Percentiles rank a stretch among this genome's conserved stretches.
These are phyloP conservation scores for Mellilla xanthometata DNA, from an alignment of 2,888 invertebrate species.

Conservation along the genomic window DNA sequence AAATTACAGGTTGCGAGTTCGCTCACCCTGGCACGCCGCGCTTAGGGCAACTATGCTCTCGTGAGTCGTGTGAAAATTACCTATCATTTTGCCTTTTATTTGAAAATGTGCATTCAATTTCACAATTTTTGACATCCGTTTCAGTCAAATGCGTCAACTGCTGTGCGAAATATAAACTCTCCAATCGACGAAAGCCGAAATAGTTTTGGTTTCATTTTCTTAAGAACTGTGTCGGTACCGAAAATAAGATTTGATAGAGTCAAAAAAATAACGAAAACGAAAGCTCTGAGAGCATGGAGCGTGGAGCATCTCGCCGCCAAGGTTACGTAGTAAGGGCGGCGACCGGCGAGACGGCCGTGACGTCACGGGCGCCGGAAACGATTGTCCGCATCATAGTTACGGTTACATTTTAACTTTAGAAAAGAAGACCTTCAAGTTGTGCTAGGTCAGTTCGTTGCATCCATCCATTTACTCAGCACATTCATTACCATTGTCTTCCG, in stretches of 20 bases:
- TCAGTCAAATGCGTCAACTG: constrained; percentile 26
- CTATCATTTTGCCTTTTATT: constrained; percentile 74
- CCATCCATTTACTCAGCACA: constrained; percentile 10
- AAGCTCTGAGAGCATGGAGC: constrained; percentile 44
- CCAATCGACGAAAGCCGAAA: constrained; percentile 5
- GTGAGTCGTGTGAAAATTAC: constrained; percentile 81
- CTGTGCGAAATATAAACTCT: constrained; percentile 7
- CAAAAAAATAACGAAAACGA: constrained; percentile 66
- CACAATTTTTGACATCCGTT: constrained; percentile 70
- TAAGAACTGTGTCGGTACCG: constrained; percentile 28
- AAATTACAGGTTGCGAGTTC: constrained; percentile 81
- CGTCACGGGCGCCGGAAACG: constrained; percentile 82
- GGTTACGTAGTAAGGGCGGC: constrained; percentile 74
- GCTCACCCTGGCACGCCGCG: constrained; percentile 73
- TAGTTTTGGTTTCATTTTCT: constrained; percentile 27
- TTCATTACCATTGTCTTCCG: constrained; percentile 9
- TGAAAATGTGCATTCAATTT: constrained; percentile 70
- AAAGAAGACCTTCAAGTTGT: constrained; percentile 72
- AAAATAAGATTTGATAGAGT: constrained; percentile 42
- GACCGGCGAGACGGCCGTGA: constrained; percentile 72
- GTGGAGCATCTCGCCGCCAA: constrained; percentile 47
- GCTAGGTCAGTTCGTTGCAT: constrained; percentile 69
- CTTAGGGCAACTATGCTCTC: constrained; percentile 78
- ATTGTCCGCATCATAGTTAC: constrained; percentile 77
- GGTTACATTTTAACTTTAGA: constrained; percentile 80